Evolutionary conservation across 1,140 invertebrate genomes (phyloP).

Genomic region (Cotesia vestalis): DNA sequence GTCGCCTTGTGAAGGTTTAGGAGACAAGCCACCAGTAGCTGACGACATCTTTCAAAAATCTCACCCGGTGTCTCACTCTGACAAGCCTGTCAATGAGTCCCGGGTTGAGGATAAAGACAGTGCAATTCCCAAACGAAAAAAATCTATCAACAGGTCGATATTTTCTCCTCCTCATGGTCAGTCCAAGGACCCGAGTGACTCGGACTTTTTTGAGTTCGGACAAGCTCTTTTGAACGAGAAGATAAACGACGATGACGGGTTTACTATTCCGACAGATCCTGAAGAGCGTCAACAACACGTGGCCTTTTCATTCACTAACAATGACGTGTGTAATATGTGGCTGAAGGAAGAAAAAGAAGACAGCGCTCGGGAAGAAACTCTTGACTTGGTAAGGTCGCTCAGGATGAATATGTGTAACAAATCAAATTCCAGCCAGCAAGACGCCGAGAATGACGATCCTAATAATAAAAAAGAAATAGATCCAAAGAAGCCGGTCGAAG

Average conservation of each 20-base stretch:
- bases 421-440: slow-evolving; percentile 65
- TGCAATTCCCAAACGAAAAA: slow-evolving; percentile 50
- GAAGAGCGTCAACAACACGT: slow-evolving; percentile 70
- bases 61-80: background rate
- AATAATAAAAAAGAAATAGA: slow-evolving; percentile 48
- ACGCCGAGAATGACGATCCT: slow-evolving; percentile 53
- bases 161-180: slow-evolving; percentile 74
- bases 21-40: background rate
- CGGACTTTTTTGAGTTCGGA: slow-evolving; percentile 74
- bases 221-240: slow-evolving; percentile 73
- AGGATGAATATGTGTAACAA: slow-evolving; percentile 75
- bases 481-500: slow-evolving; percentile 28
- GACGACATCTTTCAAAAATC: slow-evolving; percentile 34
- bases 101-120: slow-evolving; percentile 48
- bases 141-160: slow-evolving; percentile 70
- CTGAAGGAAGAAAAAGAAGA: slow-evolving; percentile 84
- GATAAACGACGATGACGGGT: slow-evolving; percentile 70
- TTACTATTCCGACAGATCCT: slow-evolving; percentile 70
- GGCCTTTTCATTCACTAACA: slow-evolving; percentile 72
- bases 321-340: slow-evolving; percentile 60
- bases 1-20: background rate
- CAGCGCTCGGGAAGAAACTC: slow-evolving; percentile 78
- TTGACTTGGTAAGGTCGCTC: slow-evolving; percentile 81
- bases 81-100: slow-evolving; percentile 30
- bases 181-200: slow-evolving; percentile 69